Evolutionary conservation across 2,113 vertebrate genomes (phyloP).

Genomic region (Girardinichthys multiradiatus): DNA sequence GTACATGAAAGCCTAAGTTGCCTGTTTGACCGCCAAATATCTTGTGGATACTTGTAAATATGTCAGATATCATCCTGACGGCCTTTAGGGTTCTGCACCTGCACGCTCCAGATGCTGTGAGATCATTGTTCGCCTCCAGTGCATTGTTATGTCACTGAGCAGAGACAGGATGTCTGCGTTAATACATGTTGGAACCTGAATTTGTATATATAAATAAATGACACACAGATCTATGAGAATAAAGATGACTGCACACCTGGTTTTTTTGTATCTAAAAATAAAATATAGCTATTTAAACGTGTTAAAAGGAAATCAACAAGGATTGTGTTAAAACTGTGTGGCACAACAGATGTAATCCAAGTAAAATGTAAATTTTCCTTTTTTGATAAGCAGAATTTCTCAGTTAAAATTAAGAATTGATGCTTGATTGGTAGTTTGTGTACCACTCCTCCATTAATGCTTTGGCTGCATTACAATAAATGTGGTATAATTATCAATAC

Average conservation of each 20-base stretch:
- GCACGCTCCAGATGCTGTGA: conserved; percentile 38
- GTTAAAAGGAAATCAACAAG: no score
- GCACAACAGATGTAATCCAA: no score
- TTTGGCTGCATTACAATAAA: no score
- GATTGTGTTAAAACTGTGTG: no score
- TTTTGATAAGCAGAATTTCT: no score
- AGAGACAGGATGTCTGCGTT: conserved; percentile 37
- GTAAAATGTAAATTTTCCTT: no score
- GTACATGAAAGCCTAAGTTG: conserved; percentile 41
- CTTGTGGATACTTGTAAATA: conserved; percentile 62
- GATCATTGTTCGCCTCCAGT: conserved; percentile 51
- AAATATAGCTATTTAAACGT: no score
- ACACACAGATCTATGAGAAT: not conserved
- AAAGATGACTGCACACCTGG: not conserved
- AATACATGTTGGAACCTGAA: conserved; percentile 11
- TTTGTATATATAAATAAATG: conserved; percentile 26
- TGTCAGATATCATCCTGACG: conserved; percentile 56
- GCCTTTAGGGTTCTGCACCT: conserved; percentile 67
- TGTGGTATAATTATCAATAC: no score
- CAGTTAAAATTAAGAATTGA: no score
- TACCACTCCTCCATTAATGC: no score
- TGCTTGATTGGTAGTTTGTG: no score
- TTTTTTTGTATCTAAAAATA: not conserved
- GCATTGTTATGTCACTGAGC: conserved; percentile 31
- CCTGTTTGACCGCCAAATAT: conserved; percentile 46